Evolutionary conservation across 2,113 vertebrate species (phyloP).

Genomic region (Myxocyprinus asiaticus): DNA sequence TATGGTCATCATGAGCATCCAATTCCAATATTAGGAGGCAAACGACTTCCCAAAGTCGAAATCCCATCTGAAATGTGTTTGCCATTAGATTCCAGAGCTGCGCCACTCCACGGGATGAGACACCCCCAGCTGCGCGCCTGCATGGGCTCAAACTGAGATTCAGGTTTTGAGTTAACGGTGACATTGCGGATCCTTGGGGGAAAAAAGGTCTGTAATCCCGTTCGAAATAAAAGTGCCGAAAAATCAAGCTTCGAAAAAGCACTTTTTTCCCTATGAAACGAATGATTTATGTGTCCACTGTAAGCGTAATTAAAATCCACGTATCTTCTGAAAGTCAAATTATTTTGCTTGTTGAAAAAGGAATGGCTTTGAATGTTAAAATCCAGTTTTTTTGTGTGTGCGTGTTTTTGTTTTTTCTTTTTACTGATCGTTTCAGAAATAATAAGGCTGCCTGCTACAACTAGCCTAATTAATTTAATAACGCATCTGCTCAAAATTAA

Average conservation of each 20-base stretch:
- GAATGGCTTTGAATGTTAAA: neutral
- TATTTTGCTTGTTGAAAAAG: neutral
- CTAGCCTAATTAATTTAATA: neutral
- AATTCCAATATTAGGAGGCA: conserved; percentile 65
- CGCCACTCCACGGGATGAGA: conserved; percentile 62
- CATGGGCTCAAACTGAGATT: conserved; percentile 54
- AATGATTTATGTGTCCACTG: neutral
- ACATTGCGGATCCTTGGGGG: neutral
- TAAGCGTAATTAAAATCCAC: neutral
- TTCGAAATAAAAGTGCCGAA: neutral
- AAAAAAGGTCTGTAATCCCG: conserved; percentile 33
- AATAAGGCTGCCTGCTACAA: neutral
- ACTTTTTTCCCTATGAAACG: neutral
- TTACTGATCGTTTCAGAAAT: neutral
- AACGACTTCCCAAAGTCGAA: conserved; percentile 62
- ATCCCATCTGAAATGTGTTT: conserved; percentile 82
- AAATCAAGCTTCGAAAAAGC: conserved; percentile 12
- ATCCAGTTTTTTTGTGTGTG: neutral
- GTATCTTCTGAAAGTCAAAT: neutral
- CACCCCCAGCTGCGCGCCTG: conserved; percentile 76
- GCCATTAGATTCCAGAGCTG: conserved; percentile 72
- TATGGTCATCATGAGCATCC: conserved; percentile 65
- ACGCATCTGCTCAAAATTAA: neutral
- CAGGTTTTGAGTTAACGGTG: conserved; percentile 5
- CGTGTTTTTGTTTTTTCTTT: neutral